Base-by-base conservation (phyloP, 2,113 vertebrate species). In the Pardalotus punctatus region DNA sequence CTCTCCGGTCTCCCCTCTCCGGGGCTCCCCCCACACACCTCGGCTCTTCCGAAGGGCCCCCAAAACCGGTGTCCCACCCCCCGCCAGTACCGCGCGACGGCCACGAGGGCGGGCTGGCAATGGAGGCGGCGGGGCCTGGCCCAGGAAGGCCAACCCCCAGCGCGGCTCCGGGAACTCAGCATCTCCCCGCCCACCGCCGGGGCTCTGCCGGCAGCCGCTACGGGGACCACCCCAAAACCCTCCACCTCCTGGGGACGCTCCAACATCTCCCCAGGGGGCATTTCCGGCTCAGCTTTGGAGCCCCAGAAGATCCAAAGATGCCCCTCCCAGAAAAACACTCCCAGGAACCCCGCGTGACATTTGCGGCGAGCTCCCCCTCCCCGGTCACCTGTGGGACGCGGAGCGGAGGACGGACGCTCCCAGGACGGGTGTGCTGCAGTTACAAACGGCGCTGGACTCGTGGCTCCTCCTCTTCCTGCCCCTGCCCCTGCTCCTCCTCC, bases 341-440 rank as follows among this genome's bases (percentile, higher is more conserved):
- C 33, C 38, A 23, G 38, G 45, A 31, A 18, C 8, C 18, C 5
- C 17, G 14, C 24, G 24, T 7, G 10, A 40, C 25, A 48, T 40
- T 48, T 40, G 35, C 7, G 28, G 58, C 11, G 16, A 86, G 61
- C 33, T 33, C 17, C 27, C 24, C 21, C 11, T 35, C 7, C 22
- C 17, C 5, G 8, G 7, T 69, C 45, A 60, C 38, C 72, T 36
- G 62, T 33, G 33, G 25, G 22, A 43, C 31, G 53, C 45, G 10
- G 17, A 27, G 9, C 9, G 4, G 12, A n/a, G 10, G 8, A 33
- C 9, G 2, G 22, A 38, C 1, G 23, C 27, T 38, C 18, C 33
- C 8, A 12, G 3, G 5, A 3, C 23, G 14, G 4, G 12, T 11
- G 7, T 15, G 11, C 40, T n/a, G 40, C 69, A 23, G 7, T 8